phyloP scores from a whole-genome alignment of 2,113 vertebrate species.

The Ornithorhynchus anatinus region DNA sequence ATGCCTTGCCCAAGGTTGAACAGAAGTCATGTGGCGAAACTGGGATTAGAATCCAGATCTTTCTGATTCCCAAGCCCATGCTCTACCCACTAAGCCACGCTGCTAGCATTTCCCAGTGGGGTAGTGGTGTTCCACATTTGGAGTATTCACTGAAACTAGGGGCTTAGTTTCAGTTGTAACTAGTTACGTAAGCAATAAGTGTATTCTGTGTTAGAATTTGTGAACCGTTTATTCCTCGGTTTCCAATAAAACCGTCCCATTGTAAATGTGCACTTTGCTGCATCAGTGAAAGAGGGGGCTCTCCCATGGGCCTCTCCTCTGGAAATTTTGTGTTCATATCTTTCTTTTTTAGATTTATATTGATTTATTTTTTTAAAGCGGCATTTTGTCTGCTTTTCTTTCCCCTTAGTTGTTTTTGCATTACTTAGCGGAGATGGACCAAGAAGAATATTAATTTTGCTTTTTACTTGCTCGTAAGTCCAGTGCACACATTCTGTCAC shows the following conservation, averaged over 20 bases:
- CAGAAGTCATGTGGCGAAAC: too few species aligned
- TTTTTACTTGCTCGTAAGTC: background rate
- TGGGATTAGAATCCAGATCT: too few species aligned
- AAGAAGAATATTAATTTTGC: background rate
- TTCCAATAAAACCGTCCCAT: background rate
- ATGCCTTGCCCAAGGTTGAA: too few species aligned
- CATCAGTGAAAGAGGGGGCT: background rate
- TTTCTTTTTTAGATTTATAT: background rate
- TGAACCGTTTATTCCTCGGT: background rate
- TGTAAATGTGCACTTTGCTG: background rate
- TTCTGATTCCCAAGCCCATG: too few species aligned
- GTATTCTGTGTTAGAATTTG: background rate
- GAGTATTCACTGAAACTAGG: slow-evolving; percentile 8
- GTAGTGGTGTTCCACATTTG: background rate
- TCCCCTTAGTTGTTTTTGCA: background rate
- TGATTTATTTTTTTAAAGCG: background rate
- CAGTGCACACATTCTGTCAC: fast-evolving
- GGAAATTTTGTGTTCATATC: background rate
- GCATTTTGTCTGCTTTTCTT: background rate
- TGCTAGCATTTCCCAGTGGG: background rate
- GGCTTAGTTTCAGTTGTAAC: background rate
- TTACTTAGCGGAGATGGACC: background rate
- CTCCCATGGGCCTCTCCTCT: background rate
- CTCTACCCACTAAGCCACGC: too few species aligned
- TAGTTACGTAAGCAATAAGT: slow-evolving; percentile 23